Percentiles rank a stretch among this genome's conserved stretches.
phyloP scores from a whole-genome alignment of 2,113 vertebrate genomes.

The Ascaphus truei region DNA sequence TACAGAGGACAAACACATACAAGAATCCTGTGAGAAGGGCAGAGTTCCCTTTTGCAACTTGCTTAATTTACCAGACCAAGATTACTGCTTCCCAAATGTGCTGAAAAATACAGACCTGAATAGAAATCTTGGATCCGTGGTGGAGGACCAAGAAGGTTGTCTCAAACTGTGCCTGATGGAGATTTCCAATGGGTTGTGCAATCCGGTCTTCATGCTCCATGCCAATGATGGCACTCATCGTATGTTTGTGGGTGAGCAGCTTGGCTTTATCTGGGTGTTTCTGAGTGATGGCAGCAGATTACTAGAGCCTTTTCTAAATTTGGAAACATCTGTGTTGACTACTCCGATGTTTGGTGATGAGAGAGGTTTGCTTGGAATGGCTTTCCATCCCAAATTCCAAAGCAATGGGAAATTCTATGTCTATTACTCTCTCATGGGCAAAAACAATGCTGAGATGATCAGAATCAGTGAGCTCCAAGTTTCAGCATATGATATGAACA shows the following conservation, averaged over 20 bases:
- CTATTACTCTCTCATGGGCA: constrained; percentile 69
- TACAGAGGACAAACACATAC: constrained; percentile 48
- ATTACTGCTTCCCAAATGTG: constrained; percentile 77
- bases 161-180: constrained; percentile 75
- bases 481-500: constrained; percentile 66
- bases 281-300: constrained; percentile 64
- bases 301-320: constrained; percentile 74
- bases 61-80: constrained; percentile 64
- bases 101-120: constrained; percentile 61
- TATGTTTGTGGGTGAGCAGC: constrained; percentile 73
- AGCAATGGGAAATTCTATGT: constrained; percentile 76
- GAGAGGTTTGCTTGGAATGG: constrained; percentile 77
- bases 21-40: constrained; percentile 44
- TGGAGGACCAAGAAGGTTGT: constrained; percentile 61
- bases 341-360: constrained; percentile 75
- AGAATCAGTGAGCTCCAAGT: constrained; percentile 75
- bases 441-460: constrained; percentile 65
- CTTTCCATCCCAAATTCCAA: constrained; percentile 72
- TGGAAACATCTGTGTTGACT: constrained; percentile 69
- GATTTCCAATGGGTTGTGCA: constrained; percentile 73
- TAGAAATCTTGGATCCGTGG: constrained; percentile 58
- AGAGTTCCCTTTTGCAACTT: constrained; percentile 62
- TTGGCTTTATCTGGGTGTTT: constrained; percentile 77
- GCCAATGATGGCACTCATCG: constrained; percentile 64
- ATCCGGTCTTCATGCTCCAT: constrained; percentile 72